Conservation (phyloP, 2,797 vertebrate genomes). For the Mycteria americana region DNA sequence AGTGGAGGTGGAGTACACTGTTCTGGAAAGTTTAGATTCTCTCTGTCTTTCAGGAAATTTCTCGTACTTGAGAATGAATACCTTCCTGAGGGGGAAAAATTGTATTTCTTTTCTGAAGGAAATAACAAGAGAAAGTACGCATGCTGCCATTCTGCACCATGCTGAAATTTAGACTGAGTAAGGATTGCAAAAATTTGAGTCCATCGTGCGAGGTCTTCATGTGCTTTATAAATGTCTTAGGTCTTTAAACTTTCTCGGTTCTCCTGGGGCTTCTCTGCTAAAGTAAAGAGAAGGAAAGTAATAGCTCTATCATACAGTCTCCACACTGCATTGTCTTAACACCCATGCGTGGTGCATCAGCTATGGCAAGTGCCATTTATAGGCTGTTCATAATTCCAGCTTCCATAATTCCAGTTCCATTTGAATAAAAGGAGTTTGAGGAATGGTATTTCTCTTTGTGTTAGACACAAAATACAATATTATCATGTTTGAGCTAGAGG, state of each 20-base stretch:
- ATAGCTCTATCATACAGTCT: background rate
- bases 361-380: background rate
- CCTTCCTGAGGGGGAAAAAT: background rate
- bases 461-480: background rate
- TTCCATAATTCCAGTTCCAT: background rate
- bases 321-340: background rate
- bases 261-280: background rate
- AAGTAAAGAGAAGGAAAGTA: background rate
- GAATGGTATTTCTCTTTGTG: background rate
- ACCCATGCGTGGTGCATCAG: background rate
- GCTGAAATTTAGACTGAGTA: background rate
- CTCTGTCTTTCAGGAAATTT: background rate
- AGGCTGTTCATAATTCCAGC: background rate
- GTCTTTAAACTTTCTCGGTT: background rate
- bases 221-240: background rate
- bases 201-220: background rate
- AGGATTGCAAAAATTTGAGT: background rate
- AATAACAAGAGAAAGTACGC: background rate
- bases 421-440: background rate
- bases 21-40: background rate
- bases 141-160: background rate
- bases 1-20: background rate
- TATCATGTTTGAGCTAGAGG: background rate
- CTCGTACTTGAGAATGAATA: background rate
- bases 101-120: background rate